A percentile compares a stretch with the other conserved stretches of the same genome.
These are phyloP conservation scores for Agrochola circellaris DNA, from an alignment of 2,888 invertebrate genomes.

Conservation along the genomic window DNA sequence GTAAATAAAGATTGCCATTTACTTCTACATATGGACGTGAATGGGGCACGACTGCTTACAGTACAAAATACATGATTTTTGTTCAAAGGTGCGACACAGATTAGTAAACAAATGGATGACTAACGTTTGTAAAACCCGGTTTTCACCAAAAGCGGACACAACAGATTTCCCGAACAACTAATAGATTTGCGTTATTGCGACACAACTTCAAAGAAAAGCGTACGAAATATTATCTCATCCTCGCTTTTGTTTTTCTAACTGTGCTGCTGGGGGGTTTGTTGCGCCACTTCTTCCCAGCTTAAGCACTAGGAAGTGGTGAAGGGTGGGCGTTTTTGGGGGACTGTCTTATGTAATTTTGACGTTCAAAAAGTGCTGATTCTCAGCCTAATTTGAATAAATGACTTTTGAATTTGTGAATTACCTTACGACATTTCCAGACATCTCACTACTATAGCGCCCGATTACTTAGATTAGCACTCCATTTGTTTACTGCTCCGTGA, in stretches of 20 bases:
- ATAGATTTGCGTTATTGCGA: too few species aligned
- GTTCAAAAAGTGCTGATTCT: too few species aligned
- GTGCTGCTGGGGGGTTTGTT: too few species aligned
- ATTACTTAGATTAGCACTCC: conserved; percentile 9
- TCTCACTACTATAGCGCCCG: background rate
- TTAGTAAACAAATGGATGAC: conserved; percentile 33
- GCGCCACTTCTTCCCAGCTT: too few species aligned
- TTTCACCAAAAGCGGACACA: too few species aligned
- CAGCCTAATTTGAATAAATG: too few species aligned
- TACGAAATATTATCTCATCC: background rate
- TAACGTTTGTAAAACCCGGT: too few species aligned
- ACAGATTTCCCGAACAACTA: too few species aligned
- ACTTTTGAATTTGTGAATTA: background rate
- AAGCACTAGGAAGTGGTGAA: too few species aligned
- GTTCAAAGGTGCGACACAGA: conserved; percentile 47
- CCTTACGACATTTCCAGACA: background rate
- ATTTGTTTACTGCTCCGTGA: conserved; percentile 35
- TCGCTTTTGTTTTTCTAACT: background rate
- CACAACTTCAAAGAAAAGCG: background rate
- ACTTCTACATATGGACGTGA: conserved; percentile 36
- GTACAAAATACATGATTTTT: conserved; percentile 55
- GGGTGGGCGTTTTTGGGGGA: too few species aligned
- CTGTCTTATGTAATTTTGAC: too few species aligned
- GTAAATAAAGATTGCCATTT: conserved; percentile 32
- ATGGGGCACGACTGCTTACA: conserved; percentile 70